phyloP scores from a whole-genome alignment of 1,140 invertebrate genomes.

The Drosophila mauritiana region DNA sequence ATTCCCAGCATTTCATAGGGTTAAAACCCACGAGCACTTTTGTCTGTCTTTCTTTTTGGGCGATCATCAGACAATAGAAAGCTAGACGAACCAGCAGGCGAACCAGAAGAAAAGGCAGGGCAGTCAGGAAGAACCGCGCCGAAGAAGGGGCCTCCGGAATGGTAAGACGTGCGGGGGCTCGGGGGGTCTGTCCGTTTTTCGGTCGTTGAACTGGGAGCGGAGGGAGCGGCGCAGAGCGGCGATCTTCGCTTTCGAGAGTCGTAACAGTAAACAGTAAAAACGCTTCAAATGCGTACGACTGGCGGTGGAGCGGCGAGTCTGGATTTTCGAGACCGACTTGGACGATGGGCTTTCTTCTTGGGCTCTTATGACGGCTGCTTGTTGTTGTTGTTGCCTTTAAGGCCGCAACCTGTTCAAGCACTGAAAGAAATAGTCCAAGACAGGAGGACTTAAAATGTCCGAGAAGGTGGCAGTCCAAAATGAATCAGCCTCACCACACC shows the following conservation, averaged over 20 bases:
- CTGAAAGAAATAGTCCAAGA: conserved; percentile 1
- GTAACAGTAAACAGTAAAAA: conserved; percentile 72
- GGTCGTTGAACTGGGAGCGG: conserved; percentile 69
- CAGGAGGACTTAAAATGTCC: not conserved
- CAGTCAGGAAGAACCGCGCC: conserved; percentile 79
- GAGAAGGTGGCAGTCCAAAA: too few species aligned
- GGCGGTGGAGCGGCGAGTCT: conserved; percentile 20
- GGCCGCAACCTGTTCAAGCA: conserved; percentile 25
- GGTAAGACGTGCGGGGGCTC: conserved; percentile 6
- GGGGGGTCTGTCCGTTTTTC: conserved; percentile 62
- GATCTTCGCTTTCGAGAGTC: conserved; percentile 70
- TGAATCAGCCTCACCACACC: too few species aligned
- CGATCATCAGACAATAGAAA: conserved; percentile 80
- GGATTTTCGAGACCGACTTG: conserved; percentile 34
- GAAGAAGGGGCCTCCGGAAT: conserved; percentile 66
- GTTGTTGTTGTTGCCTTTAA: conserved; percentile 24
- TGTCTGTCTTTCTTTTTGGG: conserved; percentile 64
- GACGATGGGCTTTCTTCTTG: conserved; percentile 36
- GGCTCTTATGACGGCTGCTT: conserved; percentile 8
- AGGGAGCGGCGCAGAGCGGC: conserved; percentile 18
- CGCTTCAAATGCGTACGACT: conserved; percentile 66
- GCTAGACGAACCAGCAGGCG: conserved; percentile 72
- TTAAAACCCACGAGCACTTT: conserved; percentile 76
- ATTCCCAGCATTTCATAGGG: conserved; percentile 56
- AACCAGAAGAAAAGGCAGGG: conserved; percentile 51